These are phyloP conservation scores for Eristalinus aeneus DNA, from an alignment of 2,888 invertebrate genomes.

Conservation along the genomic window DNA sequence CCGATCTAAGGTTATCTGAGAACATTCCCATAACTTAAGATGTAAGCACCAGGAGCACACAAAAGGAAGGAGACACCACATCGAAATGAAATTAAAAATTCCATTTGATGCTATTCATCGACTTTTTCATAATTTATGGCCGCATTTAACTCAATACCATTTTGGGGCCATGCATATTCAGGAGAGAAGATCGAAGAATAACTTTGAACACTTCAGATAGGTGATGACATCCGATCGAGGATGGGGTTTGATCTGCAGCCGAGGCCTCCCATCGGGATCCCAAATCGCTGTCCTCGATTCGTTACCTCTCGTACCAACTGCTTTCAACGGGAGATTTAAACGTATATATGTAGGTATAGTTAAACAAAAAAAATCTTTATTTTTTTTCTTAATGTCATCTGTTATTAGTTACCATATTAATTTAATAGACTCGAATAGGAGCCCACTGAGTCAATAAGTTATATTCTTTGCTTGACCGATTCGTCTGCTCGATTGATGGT, in stretches of 20 bases:
- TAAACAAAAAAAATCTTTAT: not conserved
- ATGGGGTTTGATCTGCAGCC: constrained; percentile 13
- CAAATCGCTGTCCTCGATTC: constrained; percentile 34
- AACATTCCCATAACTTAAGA: constrained; percentile 62
- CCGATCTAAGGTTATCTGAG: constrained; percentile 1
- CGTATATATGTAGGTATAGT: not conserved
- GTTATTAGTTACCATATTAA: not conserved
- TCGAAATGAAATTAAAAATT: constrained; percentile 62
- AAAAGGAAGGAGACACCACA: constrained; percentile 46
- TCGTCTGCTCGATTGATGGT: not conserved
- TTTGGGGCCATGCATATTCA: constrained; percentile 46
- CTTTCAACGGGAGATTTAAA: constrained; percentile 34
- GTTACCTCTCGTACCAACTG: not conserved
- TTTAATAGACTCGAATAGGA: not conserved
- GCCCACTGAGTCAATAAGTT: not conserved
- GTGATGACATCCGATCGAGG: constrained; percentile 45
- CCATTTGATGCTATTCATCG: constrained; percentile 58
- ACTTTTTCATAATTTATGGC: constrained; percentile 60
- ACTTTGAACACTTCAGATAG: constrained; percentile 29
- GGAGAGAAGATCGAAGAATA: constrained; percentile 18
- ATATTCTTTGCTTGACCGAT: not conserved
- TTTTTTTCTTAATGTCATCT: not conserved
- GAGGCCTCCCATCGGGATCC: constrained; percentile 57
- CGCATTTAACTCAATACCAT: constrained; percentile 44
- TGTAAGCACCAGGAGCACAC: constrained; percentile 58